Percentiles rank a stretch among this genome's conserved stretches.
These are phyloP conservation scores for Leptinotarsa texana DNA, from an alignment of 1,140 invertebrate species.

Conservation along the genomic window DNA sequence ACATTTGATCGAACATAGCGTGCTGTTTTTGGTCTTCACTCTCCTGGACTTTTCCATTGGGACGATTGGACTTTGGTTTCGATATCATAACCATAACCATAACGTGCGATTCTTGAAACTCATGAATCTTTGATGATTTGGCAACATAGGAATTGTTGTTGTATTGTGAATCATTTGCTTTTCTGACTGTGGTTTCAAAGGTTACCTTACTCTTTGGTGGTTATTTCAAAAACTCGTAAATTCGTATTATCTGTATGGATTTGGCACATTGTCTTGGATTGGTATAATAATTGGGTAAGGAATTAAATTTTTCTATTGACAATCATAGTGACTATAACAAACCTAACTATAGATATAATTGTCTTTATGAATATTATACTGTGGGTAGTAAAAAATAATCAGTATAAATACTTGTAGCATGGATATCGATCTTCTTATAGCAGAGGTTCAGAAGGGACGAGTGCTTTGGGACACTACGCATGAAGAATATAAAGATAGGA, in stretches of 20 bases:
- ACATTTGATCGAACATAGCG: too few relatives aligned
- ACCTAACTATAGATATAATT: conserved; percentile 11
- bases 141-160: conserved; percentile 11
- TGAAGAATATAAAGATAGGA: conserved; percentile 27
- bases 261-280: conserved; percentile 13
- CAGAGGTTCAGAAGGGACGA: conserved; percentile 22
- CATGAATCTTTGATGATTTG: conserved; percentile 16
- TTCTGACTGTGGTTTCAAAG: neutral
- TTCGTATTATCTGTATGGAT: conserved; percentile 14
- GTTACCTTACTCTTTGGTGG: neutral
- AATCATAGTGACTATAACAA: conserved; percentile 20
- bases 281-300: conserved; percentile 11
- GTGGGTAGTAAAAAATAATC: conserved; percentile 13
- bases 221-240: conserved; percentile 13
- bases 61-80: too few relatives aligned
- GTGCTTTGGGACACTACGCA: conserved; percentile 22
- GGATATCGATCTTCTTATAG: conserved; percentile 22
- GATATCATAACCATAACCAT: too few relatives aligned
- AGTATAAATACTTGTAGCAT: conserved; percentile 19
- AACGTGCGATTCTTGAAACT: conserved; percentile 16
- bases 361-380: conserved; percentile 11
- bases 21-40: too few relatives aligned
- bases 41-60: too few relatives aligned
- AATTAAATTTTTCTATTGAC: conserved; percentile 14
- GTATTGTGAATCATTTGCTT: neutral